Evolutionary conservation across 2,113 vertebrate genomes (phyloP).

Genomic region (Hemiprocne comata): DNA sequence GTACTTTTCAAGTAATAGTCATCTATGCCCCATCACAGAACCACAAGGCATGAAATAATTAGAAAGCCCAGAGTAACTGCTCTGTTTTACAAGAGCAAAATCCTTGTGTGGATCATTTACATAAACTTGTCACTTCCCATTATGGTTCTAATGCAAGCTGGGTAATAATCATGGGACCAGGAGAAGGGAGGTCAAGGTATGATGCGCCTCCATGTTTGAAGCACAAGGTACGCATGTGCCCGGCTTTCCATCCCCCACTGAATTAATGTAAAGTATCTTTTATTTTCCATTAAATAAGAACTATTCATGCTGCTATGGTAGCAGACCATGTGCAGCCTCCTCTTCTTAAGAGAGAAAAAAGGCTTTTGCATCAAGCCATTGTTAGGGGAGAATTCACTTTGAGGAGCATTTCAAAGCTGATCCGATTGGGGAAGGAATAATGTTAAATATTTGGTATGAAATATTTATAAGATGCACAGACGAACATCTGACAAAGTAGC

Average conservation of each 20-base stretch:
- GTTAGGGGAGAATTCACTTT: conserved; percentile 81
- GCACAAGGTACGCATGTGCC: conserved; percentile 66
- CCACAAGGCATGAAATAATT: conserved; percentile 90
- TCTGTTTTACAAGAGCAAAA: conserved; percentile 85
- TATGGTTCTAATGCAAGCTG: conserved; percentile 69
- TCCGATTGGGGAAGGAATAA: conserved; percentile 79
- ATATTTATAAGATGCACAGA: conserved; percentile 83
- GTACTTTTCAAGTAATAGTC: conserved; percentile 79
- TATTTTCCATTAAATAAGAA: conserved; percentile 79
- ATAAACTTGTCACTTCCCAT: conserved; percentile 86
- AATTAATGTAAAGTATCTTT: conserved; percentile 79
- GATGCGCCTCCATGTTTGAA: conserved; percentile 59
- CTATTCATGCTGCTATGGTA: conserved; percentile 81
- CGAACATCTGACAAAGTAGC: conserved; percentile 73
- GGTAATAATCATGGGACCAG: conserved; percentile 65
- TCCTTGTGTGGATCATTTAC: conserved; percentile 82
- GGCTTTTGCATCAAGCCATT: conserved; percentile 81
- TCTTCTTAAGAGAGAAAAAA: conserved; percentile 77
- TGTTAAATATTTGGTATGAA: conserved; percentile 86
- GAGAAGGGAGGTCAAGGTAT: conserved; percentile 69
- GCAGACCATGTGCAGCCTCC: conserved; percentile 75
- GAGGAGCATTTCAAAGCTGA: conserved; percentile 82
- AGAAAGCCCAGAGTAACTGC: conserved; percentile 86
- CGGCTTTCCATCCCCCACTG: conserved; percentile 59
- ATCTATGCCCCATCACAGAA: conserved; percentile 81